A percentile compares a stretch with the other conserved stretches of the same genome.
Conservation (phyloP, 2,888 invertebrate genomes). For the Plusia festucae region DNA sequence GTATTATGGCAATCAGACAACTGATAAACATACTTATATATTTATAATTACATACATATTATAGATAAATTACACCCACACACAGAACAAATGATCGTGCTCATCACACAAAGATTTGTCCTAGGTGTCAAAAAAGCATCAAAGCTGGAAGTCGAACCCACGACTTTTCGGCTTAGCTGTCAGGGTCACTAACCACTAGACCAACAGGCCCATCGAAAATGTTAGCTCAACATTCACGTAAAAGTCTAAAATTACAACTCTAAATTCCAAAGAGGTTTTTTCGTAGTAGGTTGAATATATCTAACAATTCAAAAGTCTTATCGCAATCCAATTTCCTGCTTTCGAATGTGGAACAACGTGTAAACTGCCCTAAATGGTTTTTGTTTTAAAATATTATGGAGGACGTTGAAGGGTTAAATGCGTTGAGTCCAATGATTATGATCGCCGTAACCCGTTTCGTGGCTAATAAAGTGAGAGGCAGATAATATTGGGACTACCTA, state of each 20-base stretch:
- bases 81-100: no score
- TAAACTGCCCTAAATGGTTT: constrained; percentile 26
- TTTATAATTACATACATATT: no score
- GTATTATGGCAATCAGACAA: no score
- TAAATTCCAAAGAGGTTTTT: not conserved
- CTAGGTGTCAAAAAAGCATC: no score
- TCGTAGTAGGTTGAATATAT: constrained; percentile 25
- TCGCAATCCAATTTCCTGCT: constrained; percentile 33
- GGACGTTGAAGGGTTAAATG: constrained; percentile 9
- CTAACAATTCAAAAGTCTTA: constrained; percentile 22
- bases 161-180: no score
- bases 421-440: constrained; percentile 21
- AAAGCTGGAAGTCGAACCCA: no score
- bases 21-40: no score
- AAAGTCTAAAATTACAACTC: not conserved
- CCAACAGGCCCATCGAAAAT: no score
- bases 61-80: no score
- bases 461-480: constrained; percentile 17
- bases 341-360: constrained; percentile 30
- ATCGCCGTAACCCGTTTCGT: constrained; percentile 41
- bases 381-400: constrained; percentile 32
- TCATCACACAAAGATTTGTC: no score
- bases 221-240: no score
- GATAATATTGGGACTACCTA: constrained; percentile 2
- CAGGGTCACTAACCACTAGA: no score